Evolutionary conservation across 35 echinoderm and acorn worm genomes (phyloP).

Genomic region (Lytechinus pictus): DNA sequence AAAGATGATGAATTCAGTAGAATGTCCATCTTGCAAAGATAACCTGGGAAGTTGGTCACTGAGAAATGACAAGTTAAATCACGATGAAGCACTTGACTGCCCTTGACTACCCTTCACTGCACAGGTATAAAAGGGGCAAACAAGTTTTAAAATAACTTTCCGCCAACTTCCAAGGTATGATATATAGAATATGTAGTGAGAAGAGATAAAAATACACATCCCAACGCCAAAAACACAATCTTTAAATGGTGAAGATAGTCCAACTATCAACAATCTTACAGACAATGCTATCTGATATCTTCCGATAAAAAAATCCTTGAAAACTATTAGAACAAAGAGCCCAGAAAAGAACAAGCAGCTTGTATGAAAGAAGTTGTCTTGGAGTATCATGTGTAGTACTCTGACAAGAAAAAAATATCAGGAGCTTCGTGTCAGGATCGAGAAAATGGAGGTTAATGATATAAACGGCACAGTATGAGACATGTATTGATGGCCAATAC

Average conservation of each 20-base stretch:
- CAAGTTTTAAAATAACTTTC: too few species aligned
- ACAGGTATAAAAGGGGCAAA: too few species aligned
- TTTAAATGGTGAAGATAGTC: neutral
- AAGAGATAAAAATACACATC: neutral
- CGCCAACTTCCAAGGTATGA: too few species aligned
- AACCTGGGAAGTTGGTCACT: neutral
- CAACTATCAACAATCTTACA: neutral
- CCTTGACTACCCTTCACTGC: too few species aligned
- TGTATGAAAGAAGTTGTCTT: neutral
- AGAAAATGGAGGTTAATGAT: neutral
- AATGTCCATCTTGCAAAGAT: too few species aligned
- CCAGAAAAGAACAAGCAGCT: neutral
- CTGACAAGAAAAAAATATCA: neutral
- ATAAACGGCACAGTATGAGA: neutral
- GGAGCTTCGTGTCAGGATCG: neutral
- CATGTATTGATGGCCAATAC: neutral
- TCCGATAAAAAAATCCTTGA: neutral
- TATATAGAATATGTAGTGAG: neutral
- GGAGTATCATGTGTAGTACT: neutral
- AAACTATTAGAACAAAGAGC: neutral
- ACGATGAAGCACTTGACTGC: too few species aligned
- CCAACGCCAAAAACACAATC: neutral
- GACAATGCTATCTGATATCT: neutral
- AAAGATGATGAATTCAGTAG: too few species aligned
- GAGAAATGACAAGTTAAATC: too few species aligned